Base-by-base conservation (phyloP, 2,888 invertebrate genomes). In the Liopterus haemorrhoidalis region DNA sequence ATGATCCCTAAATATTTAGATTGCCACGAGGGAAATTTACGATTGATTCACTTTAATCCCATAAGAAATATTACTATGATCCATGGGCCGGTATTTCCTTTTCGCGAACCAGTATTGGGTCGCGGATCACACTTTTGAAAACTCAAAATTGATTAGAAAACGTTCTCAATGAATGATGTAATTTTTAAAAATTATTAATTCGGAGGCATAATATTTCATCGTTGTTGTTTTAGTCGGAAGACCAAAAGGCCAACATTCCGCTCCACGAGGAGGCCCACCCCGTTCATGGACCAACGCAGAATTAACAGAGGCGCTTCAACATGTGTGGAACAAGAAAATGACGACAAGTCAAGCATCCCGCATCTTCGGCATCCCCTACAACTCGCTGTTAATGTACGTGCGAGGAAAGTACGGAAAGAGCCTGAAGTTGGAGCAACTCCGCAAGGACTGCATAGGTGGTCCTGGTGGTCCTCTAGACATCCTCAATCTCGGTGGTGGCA, bases 301-400 rank as follows among this genome's bases (percentile, higher is more conserved):
- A 62, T 74, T 91, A 39, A 91, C 91, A 39, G 87, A 90, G 69
- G 91, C 91, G 2, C 75, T 91, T 40, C 89, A 89, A 61, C 89
- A 90, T 68, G 91, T 91, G n/a, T 91, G 91, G 91, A 90, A 90
- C 69, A 90, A 91, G 64, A 90, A 89, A 66, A 91, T 91, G 89
- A 91, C 91, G 51, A 91, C 91, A 31, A 89, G 89, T 61, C 89
- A 91, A 68, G 91, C 91, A 6, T 90, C 89, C 16, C 71, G 91
- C 51, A 85, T 90, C 64, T 91, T 89, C 69, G 90, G 91, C 30
- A 91, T 91, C 54, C 91, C 91, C n/a, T 91, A 91, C 76, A 91
- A 91, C 70, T 89, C 89, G 32, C 73, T 91, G 36, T 71, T 91
- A 43, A 91, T 91, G 91, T 91, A 91, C 70, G 91, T 91, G 19